Base-by-base conservation (phyloP, 2,797 vertebrate genomes). In the Pseudomugil tenellus region DNA sequence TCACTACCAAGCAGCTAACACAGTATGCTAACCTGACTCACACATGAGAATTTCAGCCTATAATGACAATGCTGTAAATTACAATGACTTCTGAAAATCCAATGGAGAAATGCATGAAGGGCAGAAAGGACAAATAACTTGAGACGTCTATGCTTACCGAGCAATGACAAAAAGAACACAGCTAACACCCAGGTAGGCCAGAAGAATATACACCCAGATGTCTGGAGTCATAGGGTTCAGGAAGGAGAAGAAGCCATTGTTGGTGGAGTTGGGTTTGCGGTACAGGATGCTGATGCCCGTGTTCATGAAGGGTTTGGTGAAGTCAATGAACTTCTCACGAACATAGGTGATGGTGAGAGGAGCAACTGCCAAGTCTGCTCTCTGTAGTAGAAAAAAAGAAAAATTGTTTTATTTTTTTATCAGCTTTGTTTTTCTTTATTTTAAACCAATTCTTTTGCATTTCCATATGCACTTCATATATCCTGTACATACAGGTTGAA, bases 131-230 rank as follows among this genome's bases (percentile, higher is more conserved):
- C 65, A 58, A 72, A 77, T 26, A 49, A 49, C 39, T 32, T 7
- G 39, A 1, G 23, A 23, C 19, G 2, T 51, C 23, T 55, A 11
- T 39, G 77, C 88, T 96, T 93, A 98, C 98, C 98, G 96, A 91
- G 98, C 98, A 21, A 99, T 99, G 90, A 99, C 98, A 74, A 99
- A 99, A 16, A 99, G 96, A 76, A 99, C 98, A n/a, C 98, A 99
- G 94, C 98, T 99, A 74, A 99, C 98, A 0, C 98, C 98, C 52
- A 99, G 91, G 90, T 99, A 99, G 63, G 98, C 98, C 0, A 99
- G 93, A 1, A 99, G 95, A 83, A 99, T 98, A 84, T 99, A 99
- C 91, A 99, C 96, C 98, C 98, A 99, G 81, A 99, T 99, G 87
- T 99, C 98, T 0, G 98, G 97, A 31, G 98, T 99, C 84, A 99